Base-by-base conservation (phyloP, 2,888 invertebrate genomes). In the Hydroisotoma schaefferi region DNA sequence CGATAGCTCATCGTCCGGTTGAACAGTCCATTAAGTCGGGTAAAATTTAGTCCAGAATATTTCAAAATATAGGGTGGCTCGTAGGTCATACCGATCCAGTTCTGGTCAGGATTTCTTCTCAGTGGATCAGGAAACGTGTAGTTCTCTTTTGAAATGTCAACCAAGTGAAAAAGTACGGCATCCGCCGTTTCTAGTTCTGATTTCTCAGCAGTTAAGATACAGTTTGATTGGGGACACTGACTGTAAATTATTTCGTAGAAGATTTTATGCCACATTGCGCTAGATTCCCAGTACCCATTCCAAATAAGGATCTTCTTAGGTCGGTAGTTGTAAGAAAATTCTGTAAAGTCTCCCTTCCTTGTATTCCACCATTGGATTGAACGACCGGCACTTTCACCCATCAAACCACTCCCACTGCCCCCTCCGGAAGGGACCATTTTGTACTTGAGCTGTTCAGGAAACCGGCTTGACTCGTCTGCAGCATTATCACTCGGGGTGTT, bases 41-140 rank as follows among this genome's bases (percentile, higher is more conserved):
- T 72, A 20, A 71, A 63, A 43, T 71, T 43, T 2, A 80, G 72
- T 1, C 78, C 77, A 38, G 74, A 74, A 10, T 70, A 71, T 44
- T 67, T 69, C 0, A 83, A 80, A 69, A 86, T 77, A 10, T 74
- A 73, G 0, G 87, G 86, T 20, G 85, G 83, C 76, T 87, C 87
- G 69, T 87, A 87, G 0, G 81, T 85, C 57, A 86, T 75, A 69
- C 85, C 87, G 46, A 87, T 81, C 87, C 87, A 87, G 66, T 82
- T 80, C 75, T 87, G 87, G 2, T 74, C 63, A 1, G 70, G 73
- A 2, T 76, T 76, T 52, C 79, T 76, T n/a, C n/a, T n/a, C n/a
- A n/a, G n/a, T 1, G 22, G 55, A 22, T 8, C 6, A 2, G 85
- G 85, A 40, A 87, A 74, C 33, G 82, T 81, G 0, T 80, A 67